Evolutionary conservation across 2,797 vertebrate genomes (phyloP).

Genomic region (Chrosomus eos): DNA sequence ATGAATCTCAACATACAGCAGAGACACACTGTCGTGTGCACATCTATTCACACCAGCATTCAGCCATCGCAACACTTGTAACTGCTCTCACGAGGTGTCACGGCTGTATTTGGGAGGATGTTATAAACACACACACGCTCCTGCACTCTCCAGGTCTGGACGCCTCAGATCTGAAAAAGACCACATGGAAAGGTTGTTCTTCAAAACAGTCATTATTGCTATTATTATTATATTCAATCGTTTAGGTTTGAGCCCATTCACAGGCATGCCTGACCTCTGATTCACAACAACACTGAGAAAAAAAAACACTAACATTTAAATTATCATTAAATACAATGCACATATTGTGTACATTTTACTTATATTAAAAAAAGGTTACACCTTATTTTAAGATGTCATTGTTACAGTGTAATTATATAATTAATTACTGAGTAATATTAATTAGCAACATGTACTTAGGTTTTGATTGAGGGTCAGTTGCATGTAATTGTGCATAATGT

Average conservation of each 20-base stretch:
- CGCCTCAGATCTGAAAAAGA: constrained; percentile 11
- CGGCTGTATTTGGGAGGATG: background rate
- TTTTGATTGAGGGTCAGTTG: too few relatives aligned
- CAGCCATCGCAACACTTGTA: constrained; percentile 26
- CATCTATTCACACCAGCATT: constrained; percentile 46
- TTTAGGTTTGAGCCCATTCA: too few relatives aligned
- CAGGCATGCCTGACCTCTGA: too few relatives aligned
- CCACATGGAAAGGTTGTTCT: background rate
- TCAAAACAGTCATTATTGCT: background rate
- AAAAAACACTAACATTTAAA: background rate
- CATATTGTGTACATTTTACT: background rate
- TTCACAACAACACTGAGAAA: background rate
- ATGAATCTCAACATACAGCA: constrained; percentile 24
- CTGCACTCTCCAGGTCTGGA: background rate
- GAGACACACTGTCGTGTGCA: background rate
- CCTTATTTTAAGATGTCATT: background rate
- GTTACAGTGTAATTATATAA: too few relatives aligned
- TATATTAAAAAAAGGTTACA: background rate
- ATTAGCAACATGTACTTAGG: too few relatives aligned
- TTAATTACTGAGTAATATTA: too few relatives aligned
- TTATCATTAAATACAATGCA: background rate
- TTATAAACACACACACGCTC: background rate
- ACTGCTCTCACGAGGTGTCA: background rate
- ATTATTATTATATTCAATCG: too few relatives aligned
- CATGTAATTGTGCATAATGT: too few relatives aligned